Base-by-base conservation (phyloP, 2,113 vertebrate species). In the Dascyllus trimaculatus region DNA sequence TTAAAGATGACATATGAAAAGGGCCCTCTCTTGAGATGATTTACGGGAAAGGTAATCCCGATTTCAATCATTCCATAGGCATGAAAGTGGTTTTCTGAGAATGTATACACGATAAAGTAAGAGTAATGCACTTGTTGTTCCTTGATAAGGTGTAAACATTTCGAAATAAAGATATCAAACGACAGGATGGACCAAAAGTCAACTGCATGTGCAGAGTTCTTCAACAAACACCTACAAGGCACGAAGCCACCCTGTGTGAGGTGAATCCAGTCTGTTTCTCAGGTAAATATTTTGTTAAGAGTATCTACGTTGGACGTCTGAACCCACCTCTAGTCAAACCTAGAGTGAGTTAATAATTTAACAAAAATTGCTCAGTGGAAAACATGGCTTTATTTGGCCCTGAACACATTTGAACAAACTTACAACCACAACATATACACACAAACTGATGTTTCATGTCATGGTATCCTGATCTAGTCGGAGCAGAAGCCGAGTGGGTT, bases 221-320 rank as follows among this genome's bases (percentile, higher is more conserved):
- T 54, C 18, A 2, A 21, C 35, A 54, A 73, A 52, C 68, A 64
- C 29, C 51, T 49, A 25, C 46, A 63, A 63, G 24, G 18, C 66
- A 54, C 40, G 65, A 40, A 54, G 51, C 46, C 61, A 2, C 17
- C 22, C 51, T 45, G 17, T 18, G 61, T 46, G 74, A 73, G 32
- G 26, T 29, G 26, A 40, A 77, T 48, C 22, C 8, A 43, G 29
- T 49, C 65, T 25, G 15, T 68, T 77, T 73, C 26, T 59, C 53
- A 38, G 67, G 67, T 79, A 85, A 75, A 88, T 78, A 82, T 85
- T 85, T 60, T 76, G 26, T 43, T 74, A 52, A 53, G 49, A 71
- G 64, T 49, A 0, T 51, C 46, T 29, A 6, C 6, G 17, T 0
- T 43, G 46, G 48, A 60, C 1, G 1, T 64, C 60, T 48, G 58